Evolutionary conservation across 2,797 vertebrate species (phyloP), one percentile per base, ranked within the genome.

Genomic region (Sebastes kiyomatsui): DNA sequence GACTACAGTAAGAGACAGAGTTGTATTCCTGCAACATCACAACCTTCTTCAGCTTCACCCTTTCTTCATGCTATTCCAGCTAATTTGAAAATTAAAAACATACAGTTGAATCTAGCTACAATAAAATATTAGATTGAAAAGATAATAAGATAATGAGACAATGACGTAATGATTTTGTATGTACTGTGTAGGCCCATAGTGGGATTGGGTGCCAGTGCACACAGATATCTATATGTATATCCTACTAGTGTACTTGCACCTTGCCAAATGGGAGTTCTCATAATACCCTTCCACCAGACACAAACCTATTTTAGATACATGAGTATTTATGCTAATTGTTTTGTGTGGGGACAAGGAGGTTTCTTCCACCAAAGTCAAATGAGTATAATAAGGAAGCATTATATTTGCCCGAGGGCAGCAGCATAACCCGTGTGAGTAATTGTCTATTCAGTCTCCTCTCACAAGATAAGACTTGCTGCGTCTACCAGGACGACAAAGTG

Each of bases 291-390:
- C 28, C 33, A 32, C 20, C 55, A 67, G n/a, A 67, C 4, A 49
- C 27, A 32, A 25, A 69, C 23, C 30, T 32, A 68, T 42, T 73
- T 56, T 49, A 60, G 7, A 78, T 38, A 49, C 25, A 23, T 62
- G 23, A 27, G 16, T 64, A 79, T 69, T 71, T 62, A 70, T 64
- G 61, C 38, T 88, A 82, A 84, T 72, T 83, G 70, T 55, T 38
- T 52, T 62, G 38, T 14, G 68, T 56, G 16, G 30, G 22, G 11
- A 62, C 20, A n/a, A 70, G 25, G 28, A 56, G 20, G 25, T 54
- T 33, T 67, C 18, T 67, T 71, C 38, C 22, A 46, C 62, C 23
- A 78, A 70, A 77, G 55, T 73, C 27, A 46, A 77, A 80, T 67
- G 18, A 75, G 46, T 65, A 71, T 77, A 72, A 78, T 69, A 65